A percentile compares a stretch with the other conserved stretches of the same genome.
Evolutionary conservation across 2,113 vertebrate species (phyloP).

Genomic region (Pomatorhinus ruficollis): DNA sequence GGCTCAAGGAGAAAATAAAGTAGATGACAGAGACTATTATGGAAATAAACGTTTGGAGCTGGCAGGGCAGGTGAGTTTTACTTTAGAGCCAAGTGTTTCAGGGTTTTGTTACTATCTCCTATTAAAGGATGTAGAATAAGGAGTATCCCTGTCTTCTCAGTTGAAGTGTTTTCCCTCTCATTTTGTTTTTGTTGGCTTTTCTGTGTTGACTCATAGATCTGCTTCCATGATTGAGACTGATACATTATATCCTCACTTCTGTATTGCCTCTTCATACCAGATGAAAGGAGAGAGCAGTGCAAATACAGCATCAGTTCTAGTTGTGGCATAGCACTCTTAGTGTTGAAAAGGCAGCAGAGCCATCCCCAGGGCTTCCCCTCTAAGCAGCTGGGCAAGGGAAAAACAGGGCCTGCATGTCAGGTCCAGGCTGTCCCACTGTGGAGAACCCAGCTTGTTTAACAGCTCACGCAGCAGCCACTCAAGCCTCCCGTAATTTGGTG

Average conservation of each 20-base stretch:
- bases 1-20: conserved; percentile 96
- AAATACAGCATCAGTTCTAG: not conserved
- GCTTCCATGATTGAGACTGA: not conserved
- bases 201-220: not conserved
- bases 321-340: not conserved
- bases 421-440: not conserved
- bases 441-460: not conserved
- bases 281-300: not conserved
- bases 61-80: conserved; percentile 88
- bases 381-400: not conserved
- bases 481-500: not conserved
- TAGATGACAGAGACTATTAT: conserved; percentile 98
- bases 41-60: conserved; percentile 97
- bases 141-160: not conserved
- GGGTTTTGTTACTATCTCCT: not conserved
- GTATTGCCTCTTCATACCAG: not conserved
- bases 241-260: not conserved
- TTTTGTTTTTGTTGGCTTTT: not conserved
- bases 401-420: not conserved
- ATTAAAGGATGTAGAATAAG: not conserved
- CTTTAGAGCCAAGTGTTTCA: not conserved
- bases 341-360: not conserved
- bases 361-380: not conserved
- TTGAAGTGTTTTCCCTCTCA: not conserved
- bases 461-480: not conserved